These are phyloP conservation scores for Netelia inedita DNA, from an alignment of 2,888 invertebrate species.

Conservation along the genomic window DNA sequence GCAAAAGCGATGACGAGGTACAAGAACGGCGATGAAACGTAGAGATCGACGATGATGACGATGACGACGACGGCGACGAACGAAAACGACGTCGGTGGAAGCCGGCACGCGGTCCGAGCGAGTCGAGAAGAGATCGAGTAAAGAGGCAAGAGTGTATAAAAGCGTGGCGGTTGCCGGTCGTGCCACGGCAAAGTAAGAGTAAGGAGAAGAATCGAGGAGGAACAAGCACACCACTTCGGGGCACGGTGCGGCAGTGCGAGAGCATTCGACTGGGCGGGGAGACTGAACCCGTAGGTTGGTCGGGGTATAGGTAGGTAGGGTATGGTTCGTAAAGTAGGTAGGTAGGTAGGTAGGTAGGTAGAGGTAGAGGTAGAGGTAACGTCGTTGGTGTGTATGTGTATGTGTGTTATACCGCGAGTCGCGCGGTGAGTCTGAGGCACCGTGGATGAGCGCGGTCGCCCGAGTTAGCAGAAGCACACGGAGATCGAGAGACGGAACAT, in stretches of 20 bases:
- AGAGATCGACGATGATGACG: constrained; percentile 18
- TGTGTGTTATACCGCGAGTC: constrained; percentile 64
- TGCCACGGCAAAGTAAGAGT: constrained; percentile 69
- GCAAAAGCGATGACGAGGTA: constrained; percentile 74
- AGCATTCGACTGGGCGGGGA: constrained; percentile 72
- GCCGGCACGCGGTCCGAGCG: constrained; percentile 70
- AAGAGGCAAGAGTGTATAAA: constrained; percentile 58
- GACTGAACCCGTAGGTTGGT: constrained; percentile 71
- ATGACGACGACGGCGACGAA: constrained; percentile 51
- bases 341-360: constrained; percentile 74
- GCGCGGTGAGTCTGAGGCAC: constrained; percentile 47
- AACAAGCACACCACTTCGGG: constrained; percentile 63
- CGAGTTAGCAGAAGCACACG: constrained; percentile 65
- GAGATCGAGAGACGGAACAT: constrained; percentile 28
- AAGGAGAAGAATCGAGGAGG: constrained; percentile 80
- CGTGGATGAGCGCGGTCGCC: constrained; percentile 70
- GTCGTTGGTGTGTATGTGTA: constrained; percentile 71
- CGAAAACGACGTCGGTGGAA: constrained; percentile 72
- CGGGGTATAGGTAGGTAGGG: constrained; percentile 77
- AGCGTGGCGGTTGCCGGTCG: constrained; percentile 61
- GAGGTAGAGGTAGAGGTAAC: constrained; percentile 73
- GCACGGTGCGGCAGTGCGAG: constrained; percentile 73
- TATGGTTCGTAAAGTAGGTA: constrained; percentile 65
- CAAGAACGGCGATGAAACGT: constrained; percentile 66
- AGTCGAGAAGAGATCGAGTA: constrained; percentile 68